Evolutionary conservation across 2,797 vertebrate species (phyloP).

Genomic region (Melanotaenia nigrans): DNA sequence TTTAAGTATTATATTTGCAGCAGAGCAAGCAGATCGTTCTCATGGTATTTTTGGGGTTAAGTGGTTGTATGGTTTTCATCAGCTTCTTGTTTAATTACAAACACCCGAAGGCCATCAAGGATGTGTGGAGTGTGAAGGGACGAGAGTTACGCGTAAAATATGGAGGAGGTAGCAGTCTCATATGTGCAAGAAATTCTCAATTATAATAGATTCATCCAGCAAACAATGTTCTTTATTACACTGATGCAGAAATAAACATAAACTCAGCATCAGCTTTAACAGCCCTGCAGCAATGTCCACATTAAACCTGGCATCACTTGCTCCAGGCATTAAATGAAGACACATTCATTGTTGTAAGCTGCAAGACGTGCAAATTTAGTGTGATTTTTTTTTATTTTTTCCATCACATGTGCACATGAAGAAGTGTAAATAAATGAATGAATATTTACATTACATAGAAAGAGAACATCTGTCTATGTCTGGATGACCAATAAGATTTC

Average conservation of each 20-base stretch:
- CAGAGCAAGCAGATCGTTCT: background rate
- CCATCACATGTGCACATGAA: background rate
- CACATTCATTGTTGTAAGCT: background rate
- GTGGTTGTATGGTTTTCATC: conserved; percentile 20
- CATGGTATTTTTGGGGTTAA: conserved; percentile 17
- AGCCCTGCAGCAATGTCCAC: background rate
- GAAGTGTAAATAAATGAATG: background rate
- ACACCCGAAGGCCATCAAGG: background rate
- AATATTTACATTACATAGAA: conserved; percentile 1
- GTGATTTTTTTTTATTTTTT: background rate
- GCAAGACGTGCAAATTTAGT: background rate
- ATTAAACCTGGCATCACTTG: background rate
- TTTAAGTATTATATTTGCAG: conserved; percentile 20
- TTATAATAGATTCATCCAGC: background rate
- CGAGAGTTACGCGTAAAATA: background rate
- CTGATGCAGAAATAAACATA: background rate
- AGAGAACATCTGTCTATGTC: background rate
- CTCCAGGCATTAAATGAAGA: background rate
- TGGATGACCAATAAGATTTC: background rate
- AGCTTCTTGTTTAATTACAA: conserved; percentile 23
- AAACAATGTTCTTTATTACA: background rate
- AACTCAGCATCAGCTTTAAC: background rate
- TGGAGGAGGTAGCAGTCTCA: background rate
- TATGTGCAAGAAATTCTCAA: background rate
- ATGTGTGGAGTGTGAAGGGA: too few relatives aligned